Conservation (phyloP, 2,113 vertebrate species). For the Vulpes vulpes region DNA sequence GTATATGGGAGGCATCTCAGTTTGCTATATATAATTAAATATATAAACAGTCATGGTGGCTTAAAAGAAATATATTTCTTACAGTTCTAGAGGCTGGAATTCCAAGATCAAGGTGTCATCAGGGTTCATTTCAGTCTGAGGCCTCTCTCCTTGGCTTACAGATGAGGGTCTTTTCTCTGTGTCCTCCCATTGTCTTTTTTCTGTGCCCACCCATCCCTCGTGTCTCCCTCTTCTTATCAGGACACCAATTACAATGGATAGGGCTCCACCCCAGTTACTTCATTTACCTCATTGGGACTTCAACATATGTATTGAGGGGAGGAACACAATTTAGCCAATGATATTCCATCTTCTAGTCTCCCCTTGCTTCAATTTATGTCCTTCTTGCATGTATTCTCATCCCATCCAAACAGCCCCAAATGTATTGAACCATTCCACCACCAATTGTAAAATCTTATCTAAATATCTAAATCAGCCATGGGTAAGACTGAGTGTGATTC, state of each 20-base stretch:
- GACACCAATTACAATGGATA: not conserved
- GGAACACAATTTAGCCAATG: not conserved
- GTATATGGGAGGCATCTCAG: not conserved
- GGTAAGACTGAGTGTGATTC: not conserved
- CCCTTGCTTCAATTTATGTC: not conserved
- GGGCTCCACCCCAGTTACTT: not conserved
- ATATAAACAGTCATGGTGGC: not conserved
- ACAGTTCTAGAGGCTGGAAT: not conserved
- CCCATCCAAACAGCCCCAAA: not conserved
- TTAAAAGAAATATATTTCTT: not conserved
- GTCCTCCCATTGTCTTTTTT: not conserved
- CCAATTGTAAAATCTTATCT: not conserved
- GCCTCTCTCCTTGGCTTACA: not conserved
- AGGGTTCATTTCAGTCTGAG: not conserved
- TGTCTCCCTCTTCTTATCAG: not conserved
- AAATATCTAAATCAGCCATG: not conserved
- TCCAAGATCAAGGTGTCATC: not conserved
- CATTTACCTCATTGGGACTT: not conserved
- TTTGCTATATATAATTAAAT: not conserved
- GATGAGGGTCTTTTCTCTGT: not conserved
- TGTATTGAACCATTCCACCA: not conserved
- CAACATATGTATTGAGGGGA: not conserved
- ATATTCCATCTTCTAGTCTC: not conserved
- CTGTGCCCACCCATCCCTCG: not conserved
- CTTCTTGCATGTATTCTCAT: not conserved